Evolutionary conservation across 2,888 invertebrate species (phyloP), one percentile per base, ranked within the genome.

Genomic region (Protonemura montana): DNA sequence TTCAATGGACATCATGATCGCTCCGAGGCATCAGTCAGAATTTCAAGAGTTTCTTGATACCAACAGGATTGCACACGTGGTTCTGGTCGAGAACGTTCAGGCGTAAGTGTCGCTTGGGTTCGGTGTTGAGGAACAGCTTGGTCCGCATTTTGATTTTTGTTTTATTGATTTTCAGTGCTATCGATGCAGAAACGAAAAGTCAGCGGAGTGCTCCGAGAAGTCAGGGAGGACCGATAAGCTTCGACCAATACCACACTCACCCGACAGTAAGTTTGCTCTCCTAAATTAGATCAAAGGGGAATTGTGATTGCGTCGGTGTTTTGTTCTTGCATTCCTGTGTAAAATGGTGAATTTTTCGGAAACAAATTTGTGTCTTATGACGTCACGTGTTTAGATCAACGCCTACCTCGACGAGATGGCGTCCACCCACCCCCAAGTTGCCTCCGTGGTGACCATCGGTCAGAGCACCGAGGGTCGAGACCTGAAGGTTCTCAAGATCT

Each of bases 401-500:
- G 91, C 90, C 0, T 93, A 93, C 88, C 88, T 94, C 88, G 91
- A 92, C 82, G 89, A 90, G 21, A 89, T 94, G 86, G 92, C 93
- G 0, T 88, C 27, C 0, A 25, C n/a, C 6, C 92, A 94, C 89
- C 93, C 94, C 0, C 89, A 92, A 26, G 89, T 93, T 2, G 94
- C 93, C 0, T 92, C 91, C 0, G 89, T 95, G 0, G 91, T 93
- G 78, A 92, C 90, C 27, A 93, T 94, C 41, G 95, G 95, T 0
- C 90, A 90, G 76, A 94, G 94, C 0, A 93, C 91, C 87, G 94
- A 95, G 90, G 92, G 93, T 0, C 93, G 94, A 1, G 89, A 91
- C 3, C 90, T 96, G 82, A 93, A 93, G 86, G 93, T 93, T 78
- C 91, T 95, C 21, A 94, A 93, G 90, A 93, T 96, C 86, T 94